Base-by-base conservation (phyloP, 2,797 vertebrate genomes). In the Knipowitschia caucasica region DNA sequence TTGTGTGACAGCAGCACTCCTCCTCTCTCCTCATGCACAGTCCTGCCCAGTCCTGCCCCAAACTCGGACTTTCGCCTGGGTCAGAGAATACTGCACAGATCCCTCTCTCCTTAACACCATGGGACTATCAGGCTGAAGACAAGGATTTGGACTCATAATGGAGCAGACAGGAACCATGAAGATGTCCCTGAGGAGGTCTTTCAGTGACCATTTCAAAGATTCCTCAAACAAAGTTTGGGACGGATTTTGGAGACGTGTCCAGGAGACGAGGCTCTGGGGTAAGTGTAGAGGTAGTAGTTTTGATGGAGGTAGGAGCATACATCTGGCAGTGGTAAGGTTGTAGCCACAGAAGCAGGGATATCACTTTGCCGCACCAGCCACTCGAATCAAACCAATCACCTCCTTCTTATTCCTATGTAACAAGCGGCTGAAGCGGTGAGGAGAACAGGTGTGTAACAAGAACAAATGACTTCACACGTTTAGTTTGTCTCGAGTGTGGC, bases 251-350 rank as follows among this genome's bases (percentile, higher is more conserved):
- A 93, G 72, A 75, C 88, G 78, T 0, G 49, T 88, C 40, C 86
- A 91, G 67, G 92, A 92, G 74, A 84, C 85, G 52, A 79, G 87
- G 38, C 86, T 93, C 11, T 81, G 90, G 90, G 91, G 92, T 94
- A 70, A 91, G 89, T 76, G 7, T 7, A 14, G 24, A 40, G 7
- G 1, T 7, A n/a, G 1, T 36, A 10, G 15, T 34, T 5, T 1
- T 34, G 11, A n/a, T n/a, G 6, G 31, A 5, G 6, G 14, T 34
- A n/a, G 12, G 11, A 4, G 11, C 14, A 31, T 6, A 29, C 5
- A 2, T n/a, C 1, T 33, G 14, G 12, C 14, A 33, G 30, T 3
- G 30, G 30, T 33, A 14, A 12, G 2, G 11, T 33, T 11, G 31
- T 33, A n/a, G 31, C 6, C n/a, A n/a, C n/a, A n/a, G n/a, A n/a